Evolutionary conservation across 2,888 invertebrate species (phyloP).

Genomic region (Phyllotreta striolata): DNA sequence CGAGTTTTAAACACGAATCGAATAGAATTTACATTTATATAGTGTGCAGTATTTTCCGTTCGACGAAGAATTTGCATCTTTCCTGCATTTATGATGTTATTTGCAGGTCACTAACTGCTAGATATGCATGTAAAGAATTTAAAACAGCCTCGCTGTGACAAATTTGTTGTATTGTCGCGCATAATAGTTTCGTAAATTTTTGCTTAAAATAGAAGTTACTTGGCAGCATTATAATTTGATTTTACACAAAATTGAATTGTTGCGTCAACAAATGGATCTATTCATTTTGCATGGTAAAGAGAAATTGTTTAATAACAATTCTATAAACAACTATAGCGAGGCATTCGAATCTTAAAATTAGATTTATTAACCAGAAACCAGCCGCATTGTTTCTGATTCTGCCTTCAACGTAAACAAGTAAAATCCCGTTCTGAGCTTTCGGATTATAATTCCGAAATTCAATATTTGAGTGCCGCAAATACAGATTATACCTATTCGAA

Average conservation of each 20-base stretch:
- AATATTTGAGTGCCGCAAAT: conserved; percentile 18
- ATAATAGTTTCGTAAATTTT: background rate
- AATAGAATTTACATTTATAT: conserved; percentile 34
- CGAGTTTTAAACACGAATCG: conserved; percentile 32
- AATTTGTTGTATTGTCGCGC: background rate
- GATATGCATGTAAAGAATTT: background rate
- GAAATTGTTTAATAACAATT: conserved; percentile 4
- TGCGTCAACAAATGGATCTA: no score
- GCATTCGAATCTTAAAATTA: conserved; percentile 29
- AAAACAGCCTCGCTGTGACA: background rate
- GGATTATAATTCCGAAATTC: conserved; percentile 19
- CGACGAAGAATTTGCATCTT: conserved; percentile 20
- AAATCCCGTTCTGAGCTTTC: conserved; percentile 15
- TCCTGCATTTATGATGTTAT: conserved; percentile 9
- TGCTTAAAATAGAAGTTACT: no score
- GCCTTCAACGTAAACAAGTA: conserved; percentile 4
- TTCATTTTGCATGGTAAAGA: no score
- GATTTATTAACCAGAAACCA: conserved; percentile 17
- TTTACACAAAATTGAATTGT: no score
- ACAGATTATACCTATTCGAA: conserved; percentile 7
- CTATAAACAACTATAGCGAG: conserved; percentile 24
- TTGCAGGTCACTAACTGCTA: conserved; percentile 7
- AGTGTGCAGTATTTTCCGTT: conserved; percentile 25
- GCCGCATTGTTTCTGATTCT: conserved; percentile 4
- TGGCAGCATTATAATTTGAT: no score